phyloP scores from a whole-genome alignment of 2,113 vertebrate genomes.

The Cebidichthys violaceus region DNA sequence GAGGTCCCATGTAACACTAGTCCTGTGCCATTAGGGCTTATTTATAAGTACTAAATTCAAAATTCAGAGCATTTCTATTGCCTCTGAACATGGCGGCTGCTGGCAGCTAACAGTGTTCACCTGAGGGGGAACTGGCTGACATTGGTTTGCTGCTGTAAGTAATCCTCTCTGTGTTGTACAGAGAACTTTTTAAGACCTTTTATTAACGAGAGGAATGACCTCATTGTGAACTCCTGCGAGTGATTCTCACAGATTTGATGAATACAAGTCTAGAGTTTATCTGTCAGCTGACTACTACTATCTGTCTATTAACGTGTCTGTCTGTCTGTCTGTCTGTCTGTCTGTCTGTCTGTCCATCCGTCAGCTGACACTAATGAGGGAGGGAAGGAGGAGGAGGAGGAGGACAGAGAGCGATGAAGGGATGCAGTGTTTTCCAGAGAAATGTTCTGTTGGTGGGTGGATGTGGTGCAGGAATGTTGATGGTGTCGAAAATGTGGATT shows the following conservation, averaged over 20 bases:
- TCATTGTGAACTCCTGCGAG: neutral
- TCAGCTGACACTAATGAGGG: conserved; percentile 35
- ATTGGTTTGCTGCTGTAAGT: too few species aligned
- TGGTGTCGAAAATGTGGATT: neutral
- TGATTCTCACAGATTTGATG: conserved; percentile 12
- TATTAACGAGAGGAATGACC: too few species aligned
- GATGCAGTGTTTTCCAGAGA: conserved; percentile 53
- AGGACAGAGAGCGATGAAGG: conserved; percentile 35
- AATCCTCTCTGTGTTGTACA: too few species aligned
- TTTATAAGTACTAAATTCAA: too few species aligned
- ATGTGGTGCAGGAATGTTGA: conserved; percentile 37
- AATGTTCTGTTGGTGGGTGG: conserved; percentile 44
- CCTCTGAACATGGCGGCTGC: too few species aligned
- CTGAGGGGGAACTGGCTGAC: too few species aligned
- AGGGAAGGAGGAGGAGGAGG: neutral
- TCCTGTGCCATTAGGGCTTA: too few species aligned
- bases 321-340: conserved; percentile 7
- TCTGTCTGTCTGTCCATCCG: too few species aligned
- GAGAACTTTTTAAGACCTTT: neutral
- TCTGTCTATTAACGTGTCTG: conserved; percentile 27
- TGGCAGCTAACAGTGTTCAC: too few species aligned
- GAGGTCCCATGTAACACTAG: too few species aligned
- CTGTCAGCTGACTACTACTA: conserved; percentile 28
- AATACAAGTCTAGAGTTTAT: neutral
- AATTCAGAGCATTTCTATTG: too few species aligned